These are phyloP conservation scores for Lutjanus campechanus DNA, from an alignment of 2,797 vertebrate species.

Conservation along the genomic window DNA sequence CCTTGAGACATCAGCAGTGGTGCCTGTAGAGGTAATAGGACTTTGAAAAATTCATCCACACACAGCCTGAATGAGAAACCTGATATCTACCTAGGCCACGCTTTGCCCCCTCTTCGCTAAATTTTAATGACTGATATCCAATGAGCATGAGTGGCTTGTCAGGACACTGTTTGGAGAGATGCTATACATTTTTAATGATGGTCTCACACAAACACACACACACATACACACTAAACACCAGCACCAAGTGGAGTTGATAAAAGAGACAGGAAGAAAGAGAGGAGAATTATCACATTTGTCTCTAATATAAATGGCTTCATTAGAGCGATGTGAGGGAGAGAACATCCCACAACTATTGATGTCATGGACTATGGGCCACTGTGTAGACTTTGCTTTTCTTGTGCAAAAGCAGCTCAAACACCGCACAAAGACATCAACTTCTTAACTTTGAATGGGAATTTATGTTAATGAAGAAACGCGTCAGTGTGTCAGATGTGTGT, in stretches of 20 bases:
- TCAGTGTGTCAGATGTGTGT: not conserved
- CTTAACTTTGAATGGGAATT: not conserved
- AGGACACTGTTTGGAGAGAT: slow-evolving; percentile 85
- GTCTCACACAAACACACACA: slow-evolving; percentile 31
- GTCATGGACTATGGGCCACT: slow-evolving; percentile 19
- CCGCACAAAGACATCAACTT: not conserved
- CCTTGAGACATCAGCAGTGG: slow-evolving; percentile 78
- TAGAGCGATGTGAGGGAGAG: slow-evolving; percentile 39
- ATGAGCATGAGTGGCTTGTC: slow-evolving; percentile 89
- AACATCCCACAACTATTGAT: slow-evolving; percentile 30
- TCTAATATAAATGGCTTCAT: slow-evolving; percentile 63
- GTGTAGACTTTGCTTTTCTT: slow-evolving; percentile 21
- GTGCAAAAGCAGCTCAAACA: slow-evolving; percentile 25
- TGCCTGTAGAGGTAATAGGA: slow-evolving; percentile 85
- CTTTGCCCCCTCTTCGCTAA: slow-evolving; percentile 86
- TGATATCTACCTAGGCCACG: slow-evolving; percentile 80
- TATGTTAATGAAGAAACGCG: not conserved
- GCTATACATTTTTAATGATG: slow-evolving; percentile 85
- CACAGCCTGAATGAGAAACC: slow-evolving; percentile 89
- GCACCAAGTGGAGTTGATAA: slow-evolving; percentile 58
- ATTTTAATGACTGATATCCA: slow-evolving; percentile 94
- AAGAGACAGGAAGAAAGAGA: slow-evolving; percentile 47
- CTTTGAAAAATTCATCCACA: slow-evolving; percentile 92
- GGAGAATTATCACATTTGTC: slow-evolving; percentile 54
- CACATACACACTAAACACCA: slow-evolving; percentile 44